Base-by-base conservation (phyloP, 2,888 invertebrate species). In the Calliscelio sp. region DNA sequence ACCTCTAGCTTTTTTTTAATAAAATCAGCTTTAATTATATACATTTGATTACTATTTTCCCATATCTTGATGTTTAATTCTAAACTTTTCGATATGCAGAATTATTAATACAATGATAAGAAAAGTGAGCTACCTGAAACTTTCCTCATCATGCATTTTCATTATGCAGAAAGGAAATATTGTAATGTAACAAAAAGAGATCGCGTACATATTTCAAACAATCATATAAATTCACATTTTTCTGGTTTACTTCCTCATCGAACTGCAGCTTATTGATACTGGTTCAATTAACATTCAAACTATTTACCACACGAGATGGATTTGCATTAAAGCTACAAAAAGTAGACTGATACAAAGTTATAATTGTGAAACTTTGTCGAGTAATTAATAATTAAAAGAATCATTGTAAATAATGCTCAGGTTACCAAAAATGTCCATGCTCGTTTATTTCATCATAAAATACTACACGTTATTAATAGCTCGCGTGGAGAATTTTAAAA, bases 261-360 rank as follows among this genome's bases (percentile, higher is more conserved):
- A 73, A 25, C 14, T 3, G 10, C 51, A 61, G 38, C 32, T 73
- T 32, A 61, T 73, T 73, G 61, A 61, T 73, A 61, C 73, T 51
- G 61, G 51, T 73, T 73, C 38, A 61, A 73, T 73, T 61, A 73
- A 61, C 44, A 32, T 73, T 49, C 61, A 28, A 61, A 73, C 61
- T 73, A 51, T 61, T 61, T 73, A 25, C 38, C 61, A 16, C 46
- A 41, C 51, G 8, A 18, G 22, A 61, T 25, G n/a, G 38, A 41
- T n/a, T 14, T 14, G 10, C 41, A 46, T 51, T 41, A 51, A 57
- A 61, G 25, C 51, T 28, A 38, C 16, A 32, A 51, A 55, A 61
- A 73, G 51, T 38, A 7, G 8, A 35, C 20, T 55, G 49, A 51
- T 53, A 35, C 18, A 61, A 73, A 73, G 73, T 73, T 73, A 73